Percentiles rank a stretch among this genome's conserved stretches.
Evolutionary conservation across 2,888 invertebrate genomes (phyloP).

Genomic region (Synergus itoensis): DNA sequence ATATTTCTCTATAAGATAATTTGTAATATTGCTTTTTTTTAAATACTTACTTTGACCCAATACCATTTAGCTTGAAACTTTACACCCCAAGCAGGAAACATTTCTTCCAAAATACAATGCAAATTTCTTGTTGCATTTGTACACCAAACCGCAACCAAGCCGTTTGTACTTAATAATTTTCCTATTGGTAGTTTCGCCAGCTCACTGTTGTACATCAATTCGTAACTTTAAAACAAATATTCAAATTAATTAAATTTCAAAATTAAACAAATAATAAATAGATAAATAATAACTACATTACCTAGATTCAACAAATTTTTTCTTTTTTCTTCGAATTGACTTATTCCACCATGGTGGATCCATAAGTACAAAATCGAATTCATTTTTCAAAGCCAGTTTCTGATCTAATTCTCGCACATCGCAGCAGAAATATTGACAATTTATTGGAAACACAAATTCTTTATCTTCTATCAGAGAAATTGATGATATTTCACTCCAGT

Average conservation of each 20-base stretch:
- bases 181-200: slow-evolving; percentile 86
- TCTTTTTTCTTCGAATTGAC: slow-evolving; percentile 90
- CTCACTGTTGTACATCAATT: slow-evolving; percentile 88
- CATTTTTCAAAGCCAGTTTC: slow-evolving; percentile 78
- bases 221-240: slow-evolving; percentile 81
- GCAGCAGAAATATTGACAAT: slow-evolving; percentile 84
- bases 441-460: slow-evolving; percentile 84
- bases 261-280: slow-evolving; percentile 22
- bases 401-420: slow-evolving; percentile 82
- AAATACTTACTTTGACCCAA: slow-evolving; percentile 89
- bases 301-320: slow-evolving; percentile 82
- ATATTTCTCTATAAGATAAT: background rate
- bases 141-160: slow-evolving; percentile 93
- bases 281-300: slow-evolving; percentile 71
- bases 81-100: slow-evolving; percentile 90
- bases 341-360: slow-evolving; percentile 99
- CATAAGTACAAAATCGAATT: slow-evolving; percentile 90
- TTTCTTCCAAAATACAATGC: slow-evolving; percentile 83
- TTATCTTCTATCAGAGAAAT: slow-evolving; percentile 78
- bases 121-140: slow-evolving; percentile 90
- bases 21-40: background rate
- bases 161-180: slow-evolving; percentile 81
- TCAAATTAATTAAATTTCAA: background rate
- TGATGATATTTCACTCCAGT: slow-evolving; percentile 79
- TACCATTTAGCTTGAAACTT: slow-evolving; percentile 87